A percentile compares a stretch with the other conserved stretches of the same genome.
Evolutionary conservation across 2,888 invertebrate genomes (phyloP).

Genomic region (Coecobrya sp.): DNA sequence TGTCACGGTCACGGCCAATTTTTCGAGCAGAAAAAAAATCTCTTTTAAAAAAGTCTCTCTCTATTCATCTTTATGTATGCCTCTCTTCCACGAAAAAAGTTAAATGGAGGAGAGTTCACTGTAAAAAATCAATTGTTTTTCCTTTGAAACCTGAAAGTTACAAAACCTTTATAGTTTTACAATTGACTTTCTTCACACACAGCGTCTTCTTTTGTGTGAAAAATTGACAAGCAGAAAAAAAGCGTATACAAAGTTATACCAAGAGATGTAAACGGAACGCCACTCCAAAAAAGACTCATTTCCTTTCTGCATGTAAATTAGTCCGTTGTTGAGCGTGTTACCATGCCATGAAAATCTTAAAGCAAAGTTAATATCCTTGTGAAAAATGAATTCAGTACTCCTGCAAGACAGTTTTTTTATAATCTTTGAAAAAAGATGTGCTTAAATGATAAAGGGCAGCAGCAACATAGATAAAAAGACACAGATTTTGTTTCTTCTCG

Average conservation of each 20-base stretch:
- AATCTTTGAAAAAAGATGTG: background rate
- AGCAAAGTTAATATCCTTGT: background rate
- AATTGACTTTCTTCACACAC: slow-evolving; percentile 13
- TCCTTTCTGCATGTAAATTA: slow-evolving; percentile 28
- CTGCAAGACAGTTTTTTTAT: background rate
- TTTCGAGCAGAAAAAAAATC: slow-evolving; percentile 40
- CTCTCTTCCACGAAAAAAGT: slow-evolving; percentile 19
- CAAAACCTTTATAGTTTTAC: background rate
- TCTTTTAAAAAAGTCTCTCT: slow-evolving; percentile 20
- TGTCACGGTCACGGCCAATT: slow-evolving; percentile 73
- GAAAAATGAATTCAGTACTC: background rate
- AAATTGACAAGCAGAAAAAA: background rate
- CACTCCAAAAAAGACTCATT: slow-evolving; percentile 7
- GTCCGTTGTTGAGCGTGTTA: background rate
- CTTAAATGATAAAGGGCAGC: slow-evolving; percentile 12
- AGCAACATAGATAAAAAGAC: background rate
- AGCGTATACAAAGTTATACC: background rate
- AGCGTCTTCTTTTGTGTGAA: background rate
- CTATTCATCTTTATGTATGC: background rate
- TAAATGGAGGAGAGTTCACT: background rate
- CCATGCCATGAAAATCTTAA: background rate
- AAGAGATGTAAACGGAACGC: background rate
- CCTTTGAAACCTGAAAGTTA: background rate
- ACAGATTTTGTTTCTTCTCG: background rate
- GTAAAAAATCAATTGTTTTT: slow-evolving; percentile 14